Evolutionary conservation across 2,797 vertebrate genomes (phyloP), one percentile per base, ranked within the genome.

Genomic region (Natrix natrix): DNA sequence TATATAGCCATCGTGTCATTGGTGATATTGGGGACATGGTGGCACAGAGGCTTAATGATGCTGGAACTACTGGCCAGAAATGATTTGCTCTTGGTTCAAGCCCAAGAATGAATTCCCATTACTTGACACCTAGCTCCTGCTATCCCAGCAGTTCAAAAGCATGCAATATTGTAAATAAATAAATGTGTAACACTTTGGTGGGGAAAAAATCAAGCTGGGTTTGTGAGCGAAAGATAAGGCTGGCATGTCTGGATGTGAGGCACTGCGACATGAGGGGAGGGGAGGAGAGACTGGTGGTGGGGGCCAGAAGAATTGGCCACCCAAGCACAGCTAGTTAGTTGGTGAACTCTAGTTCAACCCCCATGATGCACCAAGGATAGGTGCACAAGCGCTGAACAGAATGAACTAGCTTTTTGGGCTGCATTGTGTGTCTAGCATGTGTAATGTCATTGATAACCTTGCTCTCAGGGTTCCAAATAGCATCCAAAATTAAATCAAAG

Each of bases 261-360:
- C 28, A n/a, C 28, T n/a, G 28, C 0, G 0, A n/a, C 12, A 14
- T 1, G 0, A 66, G 28, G 5, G 0, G 5, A 66, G 12, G 12
- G 26, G 61, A n/a, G 5, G 5, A 1, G 2, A 66, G 63, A 2
- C 12, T n/a, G 13, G 63, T 0, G 0, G 28, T n/a, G 28, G 1
- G n/a, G 28, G 12, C 63, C n/a, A 32, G n/a, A 69, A 69, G 66
- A 32, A n/a, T 69, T 13, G 14, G 66, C n/a, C 12, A 69, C 28
- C 13, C n/a, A 69, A 69, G 66, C 6, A 3, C 13, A 16, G 66
- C 66, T 69, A 69, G 5, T 16, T 69, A 69, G 66, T 32, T 32
- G 13, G n/a, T 17, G 6, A 69, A 16, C 7, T n/a, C n/a, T 16
- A 32, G 66, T 69, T 32, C n/a, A 32, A 16, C 26, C 5, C 28